Percentiles rank a stretch among this genome's conserved stretches.
Conservation (phyloP, 2,888 invertebrate species). For the Dynastes maya region DNA sequence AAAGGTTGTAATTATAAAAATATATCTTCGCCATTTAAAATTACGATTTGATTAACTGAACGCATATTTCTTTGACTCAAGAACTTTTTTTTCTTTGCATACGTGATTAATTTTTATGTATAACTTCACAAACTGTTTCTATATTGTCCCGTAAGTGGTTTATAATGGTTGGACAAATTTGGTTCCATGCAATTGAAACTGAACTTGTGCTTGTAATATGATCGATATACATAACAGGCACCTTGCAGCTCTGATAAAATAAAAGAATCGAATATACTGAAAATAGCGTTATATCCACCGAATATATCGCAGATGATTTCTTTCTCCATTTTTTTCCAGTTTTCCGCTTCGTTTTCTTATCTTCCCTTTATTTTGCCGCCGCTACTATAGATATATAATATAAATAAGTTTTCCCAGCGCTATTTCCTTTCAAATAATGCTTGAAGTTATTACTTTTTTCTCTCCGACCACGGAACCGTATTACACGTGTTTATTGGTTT, state of each 20-base stretch:
- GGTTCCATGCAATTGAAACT: no score
- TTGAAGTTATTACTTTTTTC: constrained; percentile 30
- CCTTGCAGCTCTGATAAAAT: not conserved
- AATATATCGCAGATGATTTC: not conserved
- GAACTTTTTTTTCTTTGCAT: no score
- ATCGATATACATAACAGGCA: no score
- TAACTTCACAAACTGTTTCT: no score
- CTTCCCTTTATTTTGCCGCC: not conserved
- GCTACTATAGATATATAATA: not conserved
- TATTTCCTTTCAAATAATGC: constrained; percentile 39
- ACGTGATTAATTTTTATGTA: no score
- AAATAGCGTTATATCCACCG: not conserved
- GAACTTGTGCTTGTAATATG: no score
- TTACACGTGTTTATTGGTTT: constrained; percentile 17
- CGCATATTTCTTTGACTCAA: no score
- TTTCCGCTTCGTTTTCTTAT: not conserved
- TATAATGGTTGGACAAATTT: no score
- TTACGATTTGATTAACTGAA: no score
- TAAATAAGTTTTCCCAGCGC: constrained; percentile 16
- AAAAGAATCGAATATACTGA: not conserved
- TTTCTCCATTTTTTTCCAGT: not conserved
- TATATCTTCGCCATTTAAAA: no score
- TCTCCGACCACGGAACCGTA: not conserved
- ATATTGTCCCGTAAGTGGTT: no score
- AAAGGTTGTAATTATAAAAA: no score